These are phyloP conservation scores for Oxyteleia sp. DNA, from an alignment of 2,888 invertebrate genomes.

Conservation along the genomic window DNA sequence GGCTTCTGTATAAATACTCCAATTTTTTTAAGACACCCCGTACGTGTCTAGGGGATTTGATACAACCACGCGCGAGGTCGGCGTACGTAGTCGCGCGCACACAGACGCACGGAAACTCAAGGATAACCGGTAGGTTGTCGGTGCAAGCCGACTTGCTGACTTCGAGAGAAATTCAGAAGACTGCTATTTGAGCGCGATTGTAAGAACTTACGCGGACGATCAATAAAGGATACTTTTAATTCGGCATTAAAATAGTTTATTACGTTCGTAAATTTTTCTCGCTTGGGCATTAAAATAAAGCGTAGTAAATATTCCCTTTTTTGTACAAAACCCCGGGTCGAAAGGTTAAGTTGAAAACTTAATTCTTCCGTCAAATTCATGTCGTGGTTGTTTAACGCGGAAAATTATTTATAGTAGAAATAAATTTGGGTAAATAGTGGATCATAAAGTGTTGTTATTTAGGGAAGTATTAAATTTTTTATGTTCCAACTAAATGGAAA, in stretches of 20 bases:
- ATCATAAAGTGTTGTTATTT: no score
- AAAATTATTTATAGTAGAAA: no score
- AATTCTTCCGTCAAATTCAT: no score
- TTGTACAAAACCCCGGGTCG: neutral
- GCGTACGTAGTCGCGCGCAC: slow-evolving; percentile 15
- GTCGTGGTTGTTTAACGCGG: no score
- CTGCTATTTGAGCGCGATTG: slow-evolving; percentile 44
- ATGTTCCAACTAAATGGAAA: no score
- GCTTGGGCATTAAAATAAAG: neutral
- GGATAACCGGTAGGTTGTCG: slow-evolving; percentile 84
- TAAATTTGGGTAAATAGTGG: no score
- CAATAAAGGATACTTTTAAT: slow-evolving; percentile 44
- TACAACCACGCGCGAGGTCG: slow-evolving; percentile 18
- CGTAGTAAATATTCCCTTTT: neutral
- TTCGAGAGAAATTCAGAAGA: slow-evolving; percentile 70
- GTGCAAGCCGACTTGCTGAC: slow-evolving; percentile 62
- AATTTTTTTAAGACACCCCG: slow-evolving; percentile 67
- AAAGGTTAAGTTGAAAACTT: neutral
- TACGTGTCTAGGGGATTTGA: slow-evolving; percentile 59
- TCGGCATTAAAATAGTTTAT: slow-evolving; percentile 27
- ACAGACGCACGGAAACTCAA: slow-evolving; percentile 79
- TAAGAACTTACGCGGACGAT: slow-evolving; percentile 31
- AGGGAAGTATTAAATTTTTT: no score
- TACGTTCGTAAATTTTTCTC: slow-evolving; percentile 7
- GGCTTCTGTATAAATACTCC: slow-evolving; percentile 51